Evolutionary conservation across 2,888 invertebrate genomes (phyloP).

Genomic region (Alcis repandata): DNA sequence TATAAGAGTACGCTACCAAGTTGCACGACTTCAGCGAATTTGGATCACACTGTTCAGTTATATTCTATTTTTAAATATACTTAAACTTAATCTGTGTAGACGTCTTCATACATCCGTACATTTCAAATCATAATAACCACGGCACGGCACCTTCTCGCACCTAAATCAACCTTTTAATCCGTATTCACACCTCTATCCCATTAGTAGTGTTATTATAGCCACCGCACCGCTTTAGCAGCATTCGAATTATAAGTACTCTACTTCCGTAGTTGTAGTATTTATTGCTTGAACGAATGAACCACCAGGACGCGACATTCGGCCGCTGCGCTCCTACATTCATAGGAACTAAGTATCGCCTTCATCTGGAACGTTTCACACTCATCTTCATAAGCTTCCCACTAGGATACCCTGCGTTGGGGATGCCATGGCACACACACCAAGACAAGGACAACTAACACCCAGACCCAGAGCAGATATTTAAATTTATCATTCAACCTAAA

Average conservation of each 20-base stretch:
- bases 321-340: background rate
- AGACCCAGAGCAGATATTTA: too few relatives aligned
- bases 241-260: slow-evolving; percentile 42
- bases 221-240: slow-evolving; percentile 8
- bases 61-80: slow-evolving; percentile 45
- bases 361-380: background rate
- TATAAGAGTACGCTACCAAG: slow-evolving; percentile 37
- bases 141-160: slow-evolving; percentile 20
- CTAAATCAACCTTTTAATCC: slow-evolving; percentile 28
- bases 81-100: too few relatives aligned
- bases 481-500: too few relatives aligned
- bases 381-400: background rate
- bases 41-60: background rate
- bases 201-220: slow-evolving; percentile 31
- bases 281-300: slow-evolving; percentile 13
- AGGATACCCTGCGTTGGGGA: too few relatives aligned
- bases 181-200: slow-evolving; percentile 37
- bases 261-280: slow-evolving; percentile 49
- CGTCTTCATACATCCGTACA: background rate
- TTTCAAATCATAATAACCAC: slow-evolving; percentile 2
- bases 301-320: background rate
- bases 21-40: background rate
- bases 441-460: too few relatives aligned
- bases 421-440: too few relatives aligned
- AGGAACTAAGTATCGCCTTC: background rate